Evolutionary conservation across 2,113 vertebrate species (phyloP).

Genomic region (Cervus canadensis): DNA sequence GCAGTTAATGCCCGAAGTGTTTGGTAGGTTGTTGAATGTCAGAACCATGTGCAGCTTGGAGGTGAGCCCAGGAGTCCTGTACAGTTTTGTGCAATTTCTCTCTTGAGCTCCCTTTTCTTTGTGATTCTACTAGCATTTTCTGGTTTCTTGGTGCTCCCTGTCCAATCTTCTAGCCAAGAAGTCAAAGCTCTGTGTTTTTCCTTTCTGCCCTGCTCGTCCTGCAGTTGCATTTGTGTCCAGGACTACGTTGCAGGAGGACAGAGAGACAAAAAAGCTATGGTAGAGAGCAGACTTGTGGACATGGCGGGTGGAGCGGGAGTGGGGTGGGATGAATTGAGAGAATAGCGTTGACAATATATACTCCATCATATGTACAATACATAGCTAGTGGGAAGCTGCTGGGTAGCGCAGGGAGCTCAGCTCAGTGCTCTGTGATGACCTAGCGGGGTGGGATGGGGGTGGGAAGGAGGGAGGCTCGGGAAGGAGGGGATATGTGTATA

Average conservation of each 20-base stretch:
- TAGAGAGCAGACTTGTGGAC: neutral
- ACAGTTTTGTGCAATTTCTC: neutral
- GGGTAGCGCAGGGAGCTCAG: neutral
- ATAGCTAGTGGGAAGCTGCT: neutral
- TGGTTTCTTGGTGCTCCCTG: neutral
- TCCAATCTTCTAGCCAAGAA: neutral
- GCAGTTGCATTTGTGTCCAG: neutral
- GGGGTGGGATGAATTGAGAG: neutral
- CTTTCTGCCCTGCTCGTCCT: neutral
- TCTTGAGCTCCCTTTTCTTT: neutral
- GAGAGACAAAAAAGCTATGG: neutral
- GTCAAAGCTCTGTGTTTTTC: neutral
- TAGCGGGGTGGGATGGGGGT: neutral
- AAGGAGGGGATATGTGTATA: neutral
- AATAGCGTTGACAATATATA: neutral
- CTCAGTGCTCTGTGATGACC: neutral
- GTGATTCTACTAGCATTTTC: neutral
- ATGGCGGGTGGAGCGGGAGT: neutral
- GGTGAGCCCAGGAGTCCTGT: neutral
- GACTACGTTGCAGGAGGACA: neutral
- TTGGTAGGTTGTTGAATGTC: neutral
- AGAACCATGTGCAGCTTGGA: neutral
- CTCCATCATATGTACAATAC: neutral
- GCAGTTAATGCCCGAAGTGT: neutral
- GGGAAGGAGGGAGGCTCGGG: neutral